Conservation (phyloP, 2,797 vertebrate genomes). For the Lacerta bilineata region DNA sequence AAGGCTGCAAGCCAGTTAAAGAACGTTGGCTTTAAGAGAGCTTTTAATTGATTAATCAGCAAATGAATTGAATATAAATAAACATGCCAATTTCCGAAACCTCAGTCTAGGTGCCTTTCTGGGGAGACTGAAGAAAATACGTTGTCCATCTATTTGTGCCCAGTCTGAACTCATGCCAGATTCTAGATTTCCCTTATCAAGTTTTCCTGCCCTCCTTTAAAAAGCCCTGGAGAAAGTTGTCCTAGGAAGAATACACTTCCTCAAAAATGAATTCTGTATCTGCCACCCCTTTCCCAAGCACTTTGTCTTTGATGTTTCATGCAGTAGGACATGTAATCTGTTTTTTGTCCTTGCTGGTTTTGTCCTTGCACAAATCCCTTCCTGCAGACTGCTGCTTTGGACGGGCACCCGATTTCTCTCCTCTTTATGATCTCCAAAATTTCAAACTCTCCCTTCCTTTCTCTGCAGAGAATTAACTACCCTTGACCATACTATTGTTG, state of each 20-base stretch:
- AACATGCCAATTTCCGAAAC: background rate
- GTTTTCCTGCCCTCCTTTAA: background rate
- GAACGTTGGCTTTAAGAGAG: background rate
- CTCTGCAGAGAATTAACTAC: slow-evolving; percentile 17
- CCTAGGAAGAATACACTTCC: background rate
- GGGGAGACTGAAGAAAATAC: background rate
- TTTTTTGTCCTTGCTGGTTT: background rate
- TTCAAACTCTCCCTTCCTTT: background rate
- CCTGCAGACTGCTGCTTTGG: background rate
- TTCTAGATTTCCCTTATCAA: background rate
- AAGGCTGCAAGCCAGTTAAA: background rate
- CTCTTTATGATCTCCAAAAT: background rate
- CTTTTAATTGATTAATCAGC: background rate
- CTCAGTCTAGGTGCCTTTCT: background rate
- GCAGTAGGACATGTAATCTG: no score
- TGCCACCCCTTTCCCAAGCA: no score
- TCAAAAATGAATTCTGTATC: background rate
- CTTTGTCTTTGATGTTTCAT: background rate
- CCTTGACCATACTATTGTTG: slow-evolving; percentile 2
- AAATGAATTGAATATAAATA: background rate
- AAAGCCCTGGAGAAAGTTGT: background rate
- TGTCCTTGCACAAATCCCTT: background rate
- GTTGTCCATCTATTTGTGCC: no score
- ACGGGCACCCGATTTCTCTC: background rate
- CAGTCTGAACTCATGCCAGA: background rate